Percentiles rank a stretch among this genome's conserved stretches.
phyloP scores from a whole-genome alignment of 2,888 invertebrate species.

The Acanthosepion esculentum region DNA sequence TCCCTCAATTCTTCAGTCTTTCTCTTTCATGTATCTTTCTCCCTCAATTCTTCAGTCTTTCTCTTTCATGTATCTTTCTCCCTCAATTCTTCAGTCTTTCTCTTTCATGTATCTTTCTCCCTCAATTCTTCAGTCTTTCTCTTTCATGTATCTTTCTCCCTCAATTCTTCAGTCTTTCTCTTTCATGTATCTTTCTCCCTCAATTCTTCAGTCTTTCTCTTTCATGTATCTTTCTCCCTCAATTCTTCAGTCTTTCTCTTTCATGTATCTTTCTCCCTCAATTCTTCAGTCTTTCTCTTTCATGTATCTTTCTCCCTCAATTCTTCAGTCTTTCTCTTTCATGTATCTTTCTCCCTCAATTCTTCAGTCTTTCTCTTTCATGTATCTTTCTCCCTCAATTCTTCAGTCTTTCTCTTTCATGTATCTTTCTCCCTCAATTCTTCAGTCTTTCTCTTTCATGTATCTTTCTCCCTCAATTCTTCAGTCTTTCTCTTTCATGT shows the following conservation, averaged over 20 bases:
- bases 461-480: neutral
- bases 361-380: neutral
- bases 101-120: neutral
- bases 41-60: neutral
- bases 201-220: neutral
- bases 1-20: neutral
- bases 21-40: neutral
- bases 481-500: neutral
- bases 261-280: neutral
- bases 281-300: neutral
- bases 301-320: neutral
- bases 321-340: neutral
- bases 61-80: neutral
- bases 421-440: neutral
- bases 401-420: neutral
- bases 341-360: neutral
- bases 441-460: neutral
- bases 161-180: neutral
- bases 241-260: neutral
- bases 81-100: neutral
- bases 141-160: neutral
- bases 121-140: neutral
- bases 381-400: neutral
- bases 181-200: neutral
- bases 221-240: neutral